Evolutionary conservation across 2,888 invertebrate species (phyloP).

Genomic region (Cheilosia soror): DNA sequence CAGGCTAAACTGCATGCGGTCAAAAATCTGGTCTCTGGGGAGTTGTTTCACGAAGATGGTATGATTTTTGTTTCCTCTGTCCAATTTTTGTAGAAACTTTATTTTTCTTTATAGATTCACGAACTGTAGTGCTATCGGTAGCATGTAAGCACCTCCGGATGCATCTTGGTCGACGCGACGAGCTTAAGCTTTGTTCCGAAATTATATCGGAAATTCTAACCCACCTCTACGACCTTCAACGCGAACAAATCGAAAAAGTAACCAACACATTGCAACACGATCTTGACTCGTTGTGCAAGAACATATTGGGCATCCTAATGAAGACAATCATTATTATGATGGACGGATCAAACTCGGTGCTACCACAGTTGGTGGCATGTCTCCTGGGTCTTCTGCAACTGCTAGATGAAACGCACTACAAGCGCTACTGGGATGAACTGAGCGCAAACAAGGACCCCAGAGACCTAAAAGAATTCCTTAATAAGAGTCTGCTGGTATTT

Average conservation of each 20-base stretch:
- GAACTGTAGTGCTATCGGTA: slow-evolving; percentile 91
- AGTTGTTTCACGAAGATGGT: slow-evolving; percentile 90
- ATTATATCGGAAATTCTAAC: slow-evolving; percentile 93
- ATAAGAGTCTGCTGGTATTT: slow-evolving; percentile 89
- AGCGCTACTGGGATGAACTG: slow-evolving; percentile 92
- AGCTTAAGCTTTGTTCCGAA: slow-evolving; percentile 92
- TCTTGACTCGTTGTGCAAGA: slow-evolving; percentile 92
- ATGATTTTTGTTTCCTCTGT: slow-evolving; percentile 59
- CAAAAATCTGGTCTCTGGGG: slow-evolving; percentile 90
- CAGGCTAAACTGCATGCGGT: slow-evolving; percentile 93
- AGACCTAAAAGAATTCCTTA: slow-evolving; percentile 93
- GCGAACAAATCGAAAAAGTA: slow-evolving; percentile 85
- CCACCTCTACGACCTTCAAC: slow-evolving; percentile 84
- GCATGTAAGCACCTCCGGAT: slow-evolving; percentile 93
- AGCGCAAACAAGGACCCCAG: slow-evolving; percentile 88
- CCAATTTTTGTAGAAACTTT: background rate
- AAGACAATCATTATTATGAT: slow-evolving; percentile 93
- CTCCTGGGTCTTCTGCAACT: slow-evolving; percentile 93
- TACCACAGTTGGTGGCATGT: slow-evolving; percentile 92
- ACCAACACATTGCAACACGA: slow-evolving; percentile 87
- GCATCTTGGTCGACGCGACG: slow-evolving; percentile 92
- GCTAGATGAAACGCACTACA: slow-evolving; percentile 94
- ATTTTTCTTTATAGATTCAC: slow-evolving; percentile 87
- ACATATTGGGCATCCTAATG: slow-evolving; percentile 92
- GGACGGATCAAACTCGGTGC: slow-evolving; percentile 89